Base-by-base conservation (phyloP, 2,888 invertebrate species). In the Augiades crinisus region DNA sequence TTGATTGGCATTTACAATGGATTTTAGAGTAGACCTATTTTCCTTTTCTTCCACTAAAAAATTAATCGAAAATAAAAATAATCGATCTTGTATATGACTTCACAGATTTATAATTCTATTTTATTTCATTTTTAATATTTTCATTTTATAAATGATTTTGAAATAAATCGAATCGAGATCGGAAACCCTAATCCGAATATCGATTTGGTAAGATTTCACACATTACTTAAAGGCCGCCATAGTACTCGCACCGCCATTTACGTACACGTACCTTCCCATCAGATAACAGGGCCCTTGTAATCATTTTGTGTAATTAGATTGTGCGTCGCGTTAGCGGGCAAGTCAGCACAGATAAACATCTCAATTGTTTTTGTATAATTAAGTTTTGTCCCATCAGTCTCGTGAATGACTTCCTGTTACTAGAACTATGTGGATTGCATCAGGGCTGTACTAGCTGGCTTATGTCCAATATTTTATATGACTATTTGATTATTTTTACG, bases 341-440 rank as follows among this genome's bases (percentile, higher is more conserved):
- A 51, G 41, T 41, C 71, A 72, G 57, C 66, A 52, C 60, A 77
- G 85, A 87, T 83, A 75, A 79, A 75, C 77, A 88, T 88, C 88
- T 78, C 78, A 76, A 87, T 88, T 88, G 86, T 88, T 81, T 78
- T 73, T 67, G 68, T 70, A 82, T 80, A 84, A 86, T 83, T 81
- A 83, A 81, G 78, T 60, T 60, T 54, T 58, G 54, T 52, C 66
- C 68, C 68, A 74, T 77, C 74, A 76, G 79, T 75, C 71, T 71
- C 72, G 77, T 71, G 67, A 75, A 69, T 70, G 65, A 64, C 64
- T 64, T 61, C 62, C 62, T 62, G 59, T 61, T 60, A 55, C 52
- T 54, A 49, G 34, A 45, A 55, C 54, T 41, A 16, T 47, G 49
- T 24, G 17, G 19, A 49, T 49, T 49, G 33, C 41, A 34, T 41